These are phyloP conservation scores for Asbolus verrucosus DNA, from an alignment of 1,140 invertebrate species.

Conservation along the genomic window DNA sequence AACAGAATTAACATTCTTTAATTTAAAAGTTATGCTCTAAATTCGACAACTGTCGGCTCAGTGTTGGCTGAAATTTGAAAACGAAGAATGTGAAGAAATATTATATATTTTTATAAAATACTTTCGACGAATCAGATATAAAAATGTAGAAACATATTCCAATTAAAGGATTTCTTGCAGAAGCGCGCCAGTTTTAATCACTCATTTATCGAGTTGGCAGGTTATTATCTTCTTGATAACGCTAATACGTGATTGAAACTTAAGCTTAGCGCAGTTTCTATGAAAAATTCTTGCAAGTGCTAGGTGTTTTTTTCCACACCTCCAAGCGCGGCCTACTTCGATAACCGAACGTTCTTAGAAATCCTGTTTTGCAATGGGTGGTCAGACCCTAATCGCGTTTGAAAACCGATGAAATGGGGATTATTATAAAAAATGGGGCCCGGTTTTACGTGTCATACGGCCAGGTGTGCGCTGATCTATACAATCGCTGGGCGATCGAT, in stretches of 20 bases:
- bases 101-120: too few relatives aligned
- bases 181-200: too few relatives aligned
- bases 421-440: conserved; percentile 29
- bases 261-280: conserved; percentile 20
- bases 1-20: too few relatives aligned
- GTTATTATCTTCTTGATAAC: conserved; percentile 16
- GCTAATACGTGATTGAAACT: conserved; percentile 43
- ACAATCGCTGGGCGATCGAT: conserved; percentile 8
- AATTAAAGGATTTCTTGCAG: too few relatives aligned
- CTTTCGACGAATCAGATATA: too few relatives aligned
- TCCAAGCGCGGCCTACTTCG: too few relatives aligned
- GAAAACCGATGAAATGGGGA: conserved; percentile 29
- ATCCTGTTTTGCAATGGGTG: conserved; percentile 45
- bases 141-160: too few relatives aligned
- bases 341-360: conserved; percentile 15
- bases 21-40: too few relatives aligned
- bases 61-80: too few relatives aligned
- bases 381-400: conserved; percentile 40
- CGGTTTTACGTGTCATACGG: conserved; percentile 27
- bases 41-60: too few relatives aligned
- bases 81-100: too few relatives aligned
- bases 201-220: not conserved
- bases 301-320: too few relatives aligned
- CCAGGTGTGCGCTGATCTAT: conserved; percentile 16
- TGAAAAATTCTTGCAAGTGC: not conserved